These are phyloP conservation scores for Salmo trutta DNA, from an alignment of 2,797 vertebrate genomes.

Conservation along the genomic window DNA sequence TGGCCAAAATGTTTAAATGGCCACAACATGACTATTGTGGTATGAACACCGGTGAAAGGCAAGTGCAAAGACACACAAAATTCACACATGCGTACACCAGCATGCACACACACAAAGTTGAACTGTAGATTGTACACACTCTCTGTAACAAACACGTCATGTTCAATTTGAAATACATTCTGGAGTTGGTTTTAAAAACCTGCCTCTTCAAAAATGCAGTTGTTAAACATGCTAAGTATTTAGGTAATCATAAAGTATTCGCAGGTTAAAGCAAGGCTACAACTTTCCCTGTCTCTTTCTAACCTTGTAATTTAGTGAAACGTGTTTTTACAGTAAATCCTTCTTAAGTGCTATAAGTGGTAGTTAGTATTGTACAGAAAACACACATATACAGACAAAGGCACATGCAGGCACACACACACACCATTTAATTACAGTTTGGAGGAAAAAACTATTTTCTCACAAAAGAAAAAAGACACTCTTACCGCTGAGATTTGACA, in stretches of 20 bases:
- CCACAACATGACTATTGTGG: constrained; percentile 35
- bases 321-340: constrained; percentile 66
- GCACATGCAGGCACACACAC: too few relatives aligned
- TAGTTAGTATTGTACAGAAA: constrained; percentile 46
- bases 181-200: constrained; percentile 2
- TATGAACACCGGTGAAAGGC: constrained; percentile 9
- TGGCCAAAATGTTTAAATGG: constrained; percentile 11
- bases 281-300: constrained; percentile 55
- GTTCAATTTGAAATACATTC: too few relatives aligned
- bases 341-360: constrained; percentile 55
- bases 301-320: constrained; percentile 63
- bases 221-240: constrained; percentile 40
- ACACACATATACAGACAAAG: not conserved
- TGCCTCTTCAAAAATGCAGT: not conserved
- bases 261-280: constrained; percentile 37
- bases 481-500: not conserved
- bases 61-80: constrained; percentile 21
- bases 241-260: constrained; percentile 23
- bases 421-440: not conserved
- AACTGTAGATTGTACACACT: too few relatives aligned
- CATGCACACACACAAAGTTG: too few relatives aligned
- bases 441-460: not conserved
- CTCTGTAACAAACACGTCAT: too few relatives aligned
- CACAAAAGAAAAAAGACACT: not conserved
- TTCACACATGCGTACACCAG: too few relatives aligned